Evolutionary conservation across 2,888 invertebrate genomes (phyloP).

Genomic region (Thalpophila matura): DNA sequence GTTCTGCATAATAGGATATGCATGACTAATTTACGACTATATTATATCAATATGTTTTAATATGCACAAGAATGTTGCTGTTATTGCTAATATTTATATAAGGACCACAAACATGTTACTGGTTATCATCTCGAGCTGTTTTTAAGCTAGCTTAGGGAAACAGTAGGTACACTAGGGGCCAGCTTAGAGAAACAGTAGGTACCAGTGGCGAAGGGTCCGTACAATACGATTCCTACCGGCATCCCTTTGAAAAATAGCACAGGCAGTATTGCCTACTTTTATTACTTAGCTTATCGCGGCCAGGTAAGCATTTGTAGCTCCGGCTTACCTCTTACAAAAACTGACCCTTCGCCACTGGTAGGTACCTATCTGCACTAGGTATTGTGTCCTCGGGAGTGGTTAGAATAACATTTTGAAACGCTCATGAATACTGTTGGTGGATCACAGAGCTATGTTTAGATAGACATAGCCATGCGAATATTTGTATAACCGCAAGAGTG

Average conservation of each 20-base stretch:
- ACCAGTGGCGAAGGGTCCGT: too few relatives aligned
- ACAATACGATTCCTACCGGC: too few relatives aligned
- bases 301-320: too few relatives aligned
- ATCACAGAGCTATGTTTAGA: conserved; percentile 23
- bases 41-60: conserved; percentile 22
- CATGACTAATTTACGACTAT: conserved; percentile 27
- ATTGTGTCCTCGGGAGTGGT: conserved; percentile 13
- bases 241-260: too few relatives aligned
- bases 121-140: background rate
- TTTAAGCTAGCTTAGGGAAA: background rate
- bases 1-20: conserved; percentile 13
- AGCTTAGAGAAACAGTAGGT: too few relatives aligned
- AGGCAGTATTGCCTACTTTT: too few relatives aligned
- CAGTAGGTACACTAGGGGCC: conserved; percentile 4
- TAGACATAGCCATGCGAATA: conserved; percentile 18
- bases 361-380: too few relatives aligned
- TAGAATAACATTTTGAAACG: conserved; percentile 41
- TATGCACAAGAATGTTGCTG: conserved; percentile 29
- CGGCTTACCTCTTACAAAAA: too few relatives aligned
- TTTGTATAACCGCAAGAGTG: background rate
- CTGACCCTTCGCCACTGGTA: too few relatives aligned
- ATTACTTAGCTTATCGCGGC: too few relatives aligned
- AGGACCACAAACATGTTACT: conserved; percentile 11
- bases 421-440: conserved; percentile 17
- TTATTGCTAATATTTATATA: conserved; percentile 36